Base-by-base conservation (phyloP, 2,888 invertebrate genomes). In the Polyommatus iphigenia region DNA sequence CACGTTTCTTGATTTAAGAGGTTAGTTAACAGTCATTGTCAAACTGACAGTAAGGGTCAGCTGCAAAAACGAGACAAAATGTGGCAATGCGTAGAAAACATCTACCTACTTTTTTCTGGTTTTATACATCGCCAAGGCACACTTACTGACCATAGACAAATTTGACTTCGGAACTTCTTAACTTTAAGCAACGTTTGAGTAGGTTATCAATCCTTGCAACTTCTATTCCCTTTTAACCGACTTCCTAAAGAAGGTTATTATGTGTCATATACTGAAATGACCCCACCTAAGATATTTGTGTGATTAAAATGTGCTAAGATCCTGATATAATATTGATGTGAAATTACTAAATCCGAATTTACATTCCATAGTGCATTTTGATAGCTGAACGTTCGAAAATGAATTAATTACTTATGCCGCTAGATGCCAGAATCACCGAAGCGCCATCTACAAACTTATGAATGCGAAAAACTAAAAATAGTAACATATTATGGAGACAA, bases 231-330 rank as follows among this genome's bases (percentile, higher is more conserved):
- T 24, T 62, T 5, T 54, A 54, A 54, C 54, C 54, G 54, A 54
- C 54, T 54, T 18, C 18, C 54, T 54, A 54, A 54, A 18, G 15
- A 18, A 54, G 54, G 20, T 59, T 59, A 20, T 59, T 59, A 59
- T 20, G 62, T 62, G 62, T 62, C 62, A 54, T 54, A 24, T 62
- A 24, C 62, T 62, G 62, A 62, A 24, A 62, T 20, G 20, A 62
- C 20, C 62, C 62, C 62, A 62, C 62, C 62, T 62, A 24, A 62
- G 10, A 62, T 62, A n/a, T 62, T 20, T 20, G n/a, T 50, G 50
- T 50, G 50, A 50, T 50, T 50, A 15, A 15, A 50, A 50, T 15
- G 50, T 50, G 13, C 50, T 50, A 54, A 54, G 54, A 54, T 50
- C 50, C 0, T 50, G 13, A 13, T 1, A 50, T 18, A 18, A 18